Base-by-base conservation (phyloP, 2,888 invertebrate species). In the Eulithis prunata region DNA sequence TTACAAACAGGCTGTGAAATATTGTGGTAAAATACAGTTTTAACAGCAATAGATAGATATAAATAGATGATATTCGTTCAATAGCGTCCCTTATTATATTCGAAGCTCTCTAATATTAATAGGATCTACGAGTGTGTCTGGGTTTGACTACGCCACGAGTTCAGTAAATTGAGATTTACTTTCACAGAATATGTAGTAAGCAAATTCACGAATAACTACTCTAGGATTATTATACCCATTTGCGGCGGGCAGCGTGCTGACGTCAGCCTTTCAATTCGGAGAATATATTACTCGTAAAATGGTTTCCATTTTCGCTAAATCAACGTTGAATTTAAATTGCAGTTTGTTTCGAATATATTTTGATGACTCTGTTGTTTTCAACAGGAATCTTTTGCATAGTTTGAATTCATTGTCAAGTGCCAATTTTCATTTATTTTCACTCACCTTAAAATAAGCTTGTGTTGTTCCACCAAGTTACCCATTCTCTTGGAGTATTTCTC, bases 391-490 rank as follows among this genome's bases (percentile, higher is more conserved):
- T 49, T 21, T 21, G 49, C 49, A 4, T 4, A 49, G 11, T 49
- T 21, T 10, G 21, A 49, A 21, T 49, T 10, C 10, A 11, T 49
- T 49, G 21, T 49, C 49, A 21, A 21, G 21, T 21, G 11, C 21
- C 11, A 21, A 21, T 49, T 47, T 21, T 21, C 21, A 49, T 49
- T 21, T 21, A 49, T 49, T 21, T 12, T 10, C 11, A 55, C 76
- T 79, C 80, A 91, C 91, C 81, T 82, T 61, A 91, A 79, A 73
- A 91, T 82, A 45, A 73, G 76, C 59, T 79, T 83, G 65, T 92
- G 92, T 73, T 92, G 92, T 53, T 85, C 76, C 3, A 87, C 86
- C 59, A 91, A 77, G 14, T 80, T 70, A 2, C 87, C 78, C 54
- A 92, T 73, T 65, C 88, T 80, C 12, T 75, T 75, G n/a, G 70